Conservation (phyloP, 2,113 vertebrate species). For the Oxyura jamaicensis region DNA sequence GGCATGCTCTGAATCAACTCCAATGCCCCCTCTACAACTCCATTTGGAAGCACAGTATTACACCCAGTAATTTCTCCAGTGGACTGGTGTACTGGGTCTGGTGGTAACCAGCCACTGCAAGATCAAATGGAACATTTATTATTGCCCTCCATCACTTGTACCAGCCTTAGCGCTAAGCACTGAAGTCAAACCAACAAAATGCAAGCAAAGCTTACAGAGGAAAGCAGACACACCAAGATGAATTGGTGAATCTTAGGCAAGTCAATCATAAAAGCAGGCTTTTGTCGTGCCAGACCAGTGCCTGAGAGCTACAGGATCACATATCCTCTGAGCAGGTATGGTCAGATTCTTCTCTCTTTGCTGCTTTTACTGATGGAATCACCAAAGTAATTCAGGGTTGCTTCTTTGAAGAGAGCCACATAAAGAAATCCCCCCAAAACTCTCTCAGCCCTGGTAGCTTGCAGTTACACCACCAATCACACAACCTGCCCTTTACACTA, state of each 20-base stretch:
- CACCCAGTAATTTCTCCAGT: background rate
- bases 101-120: rapidly evolving
- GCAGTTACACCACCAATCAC: background rate
- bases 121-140: rapidly evolving
- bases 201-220: background rate
- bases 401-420: background rate
- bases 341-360: background rate
- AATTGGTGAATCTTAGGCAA: background rate
- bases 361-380: background rate
- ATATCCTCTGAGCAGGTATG: background rate
- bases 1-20: background rate
- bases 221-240: background rate
- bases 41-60: background rate
- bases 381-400: background rate
- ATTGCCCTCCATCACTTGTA: too few relatives aligned
- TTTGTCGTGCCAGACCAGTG: background rate
- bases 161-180: background rate
- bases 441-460: background rate
- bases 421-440: background rate
- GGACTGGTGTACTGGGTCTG: too few relatives aligned
- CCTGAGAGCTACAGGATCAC: background rate
- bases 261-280: background rate
- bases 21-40: rapidly evolving
- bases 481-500: background rate
- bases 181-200: background rate